A percentile compares a stretch with the other conserved stretches of the same genome.
phyloP scores from a whole-genome alignment of 2,888 invertebrate species.

The Drosophila yooni region DNA sequence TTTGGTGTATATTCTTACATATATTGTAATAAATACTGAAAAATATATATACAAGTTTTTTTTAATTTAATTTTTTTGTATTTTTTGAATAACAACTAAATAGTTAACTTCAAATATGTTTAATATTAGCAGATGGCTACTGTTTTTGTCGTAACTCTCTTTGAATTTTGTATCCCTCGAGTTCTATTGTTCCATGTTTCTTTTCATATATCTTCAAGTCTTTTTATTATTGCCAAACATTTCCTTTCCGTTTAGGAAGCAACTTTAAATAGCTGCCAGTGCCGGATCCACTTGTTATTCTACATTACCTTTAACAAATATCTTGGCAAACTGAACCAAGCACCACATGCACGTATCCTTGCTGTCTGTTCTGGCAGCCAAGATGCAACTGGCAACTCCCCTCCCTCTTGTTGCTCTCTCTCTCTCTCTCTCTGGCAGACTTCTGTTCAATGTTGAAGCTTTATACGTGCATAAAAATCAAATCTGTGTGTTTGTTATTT shows the following conservation, averaged over 20 bases:
- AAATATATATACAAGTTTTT: not conserved
- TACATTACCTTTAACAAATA: slow-evolving; percentile 54
- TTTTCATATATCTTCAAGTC: not conserved
- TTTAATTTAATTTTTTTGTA: not conserved
- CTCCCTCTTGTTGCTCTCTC: not conserved
- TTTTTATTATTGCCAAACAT: not conserved
- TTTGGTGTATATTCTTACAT: not conserved
- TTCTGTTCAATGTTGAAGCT: slow-evolving; percentile 34
- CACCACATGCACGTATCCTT: slow-evolving; percentile 44
- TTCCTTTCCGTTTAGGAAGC: slow-evolving; percentile 8
- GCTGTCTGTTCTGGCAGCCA: slow-evolving; percentile 16
- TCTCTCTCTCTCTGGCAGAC: not conserved
- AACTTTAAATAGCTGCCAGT: slow-evolving; percentile 18
- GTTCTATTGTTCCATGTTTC: not conserved
- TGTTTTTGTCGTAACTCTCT: not conserved
- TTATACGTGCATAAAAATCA: slow-evolving; percentile 78
- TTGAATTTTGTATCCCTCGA: not conserved
- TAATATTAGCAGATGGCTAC: not conserved
- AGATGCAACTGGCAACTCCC: slow-evolving; percentile 27
- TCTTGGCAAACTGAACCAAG: slow-evolving; percentile 40
- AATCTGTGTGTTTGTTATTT: slow-evolving; percentile 74
- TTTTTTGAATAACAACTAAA: not conserved
- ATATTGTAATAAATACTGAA: not conserved
- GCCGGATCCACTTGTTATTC: slow-evolving; percentile 43
- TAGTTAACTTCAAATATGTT: not conserved